A percentile compares a stretch with the other conserved stretches of the same genome.
Conservation (phyloP, 2,797 vertebrate species). For the Allobates femoralis region DNA sequence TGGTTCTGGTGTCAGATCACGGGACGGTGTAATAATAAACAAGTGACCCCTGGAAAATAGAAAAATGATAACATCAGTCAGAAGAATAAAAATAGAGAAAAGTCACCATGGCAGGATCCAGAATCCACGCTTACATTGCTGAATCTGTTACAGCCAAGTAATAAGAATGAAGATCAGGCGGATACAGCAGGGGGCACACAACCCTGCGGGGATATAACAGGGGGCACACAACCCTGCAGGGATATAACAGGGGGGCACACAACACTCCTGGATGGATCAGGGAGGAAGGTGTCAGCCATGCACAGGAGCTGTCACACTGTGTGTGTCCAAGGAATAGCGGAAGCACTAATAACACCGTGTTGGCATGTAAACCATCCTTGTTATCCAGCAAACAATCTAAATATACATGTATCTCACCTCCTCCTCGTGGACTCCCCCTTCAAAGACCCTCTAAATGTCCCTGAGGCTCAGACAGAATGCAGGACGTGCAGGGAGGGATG, state of each 20-base stretch:
- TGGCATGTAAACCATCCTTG: constrained; percentile 43
- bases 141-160: background rate
- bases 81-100: background rate
- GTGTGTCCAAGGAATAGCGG: constrained; percentile 3
- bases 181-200: too few relatives aligned
- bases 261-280: background rate
- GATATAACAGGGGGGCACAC: background rate
- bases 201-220: background rate
- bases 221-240: constrained; percentile 11
- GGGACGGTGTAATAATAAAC: constrained; percentile 50
- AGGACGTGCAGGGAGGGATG: constrained; percentile 51
- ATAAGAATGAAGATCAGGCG: background rate
- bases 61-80: background rate
- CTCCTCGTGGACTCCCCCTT: constrained; percentile 49
- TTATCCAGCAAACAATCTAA: constrained; percentile 59
- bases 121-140: constrained; percentile 35
- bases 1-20: constrained; percentile 65
- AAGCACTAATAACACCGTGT: constrained; percentile 1
- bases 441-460: constrained; percentile 63
- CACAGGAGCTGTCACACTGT: constrained; percentile 29
- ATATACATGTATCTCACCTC: constrained; percentile 61
- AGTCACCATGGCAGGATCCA: background rate
- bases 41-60: constrained; percentile 27
- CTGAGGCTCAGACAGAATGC: constrained; percentile 47
- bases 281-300: constrained; percentile 14